Evolutionary conservation across 2,113 vertebrate genomes (phyloP).

Genomic region (Fregata magnificens): DNA sequence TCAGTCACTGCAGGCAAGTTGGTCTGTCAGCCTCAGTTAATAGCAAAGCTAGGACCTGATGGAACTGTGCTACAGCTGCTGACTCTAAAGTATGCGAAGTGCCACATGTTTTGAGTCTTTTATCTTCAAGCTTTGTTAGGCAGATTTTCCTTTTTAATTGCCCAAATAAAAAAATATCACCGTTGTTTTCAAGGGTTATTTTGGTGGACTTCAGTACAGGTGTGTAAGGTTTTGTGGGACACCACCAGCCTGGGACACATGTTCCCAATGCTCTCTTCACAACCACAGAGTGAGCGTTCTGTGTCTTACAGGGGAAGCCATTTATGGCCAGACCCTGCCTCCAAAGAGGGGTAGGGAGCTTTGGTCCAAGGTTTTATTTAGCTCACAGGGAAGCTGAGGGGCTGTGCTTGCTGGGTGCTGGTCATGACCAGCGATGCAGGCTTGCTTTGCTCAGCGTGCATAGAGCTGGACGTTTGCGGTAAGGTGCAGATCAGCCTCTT

Average conservation of each 20-base stretch:
- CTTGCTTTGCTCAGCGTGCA: neutral
- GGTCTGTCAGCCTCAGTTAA: neutral
- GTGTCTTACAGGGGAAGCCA: neutral
- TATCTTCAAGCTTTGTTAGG: neutral
- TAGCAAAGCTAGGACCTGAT: neutral
- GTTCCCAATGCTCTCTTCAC: neutral
- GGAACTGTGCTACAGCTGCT: neutral
- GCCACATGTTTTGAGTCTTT: neutral
- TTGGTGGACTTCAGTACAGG: neutral
- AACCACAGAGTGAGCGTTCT: neutral
- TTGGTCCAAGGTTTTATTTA: neutral
- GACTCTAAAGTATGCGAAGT: neutral
- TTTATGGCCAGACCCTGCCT: neutral
- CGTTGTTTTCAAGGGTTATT: neutral
- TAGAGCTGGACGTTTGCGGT: neutral
- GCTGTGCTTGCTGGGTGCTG: neutral
- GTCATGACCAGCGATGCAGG: rapidly evolving
- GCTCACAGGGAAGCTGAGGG: neutral
- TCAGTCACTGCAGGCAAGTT: neutral
- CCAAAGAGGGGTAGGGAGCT: neutral
- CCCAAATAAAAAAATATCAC: neutral
- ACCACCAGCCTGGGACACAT: rapidly evolving
- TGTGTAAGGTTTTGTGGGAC: neutral
- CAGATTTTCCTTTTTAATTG: neutral
- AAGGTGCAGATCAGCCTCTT: neutral